Conservation (phyloP, 1,140 invertebrate genomes). For the Sarcophaga bullata region DNA sequence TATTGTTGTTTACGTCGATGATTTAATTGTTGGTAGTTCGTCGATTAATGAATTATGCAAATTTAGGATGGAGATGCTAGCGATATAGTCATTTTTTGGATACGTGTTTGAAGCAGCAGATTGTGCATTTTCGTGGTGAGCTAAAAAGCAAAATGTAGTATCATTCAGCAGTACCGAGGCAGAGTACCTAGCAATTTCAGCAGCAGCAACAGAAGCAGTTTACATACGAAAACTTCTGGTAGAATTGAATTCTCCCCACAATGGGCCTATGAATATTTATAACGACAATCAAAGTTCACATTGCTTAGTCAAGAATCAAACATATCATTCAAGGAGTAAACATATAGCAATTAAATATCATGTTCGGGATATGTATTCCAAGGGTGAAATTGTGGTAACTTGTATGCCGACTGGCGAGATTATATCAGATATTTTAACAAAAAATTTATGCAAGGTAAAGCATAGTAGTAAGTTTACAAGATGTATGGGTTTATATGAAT, state of each 20-base stretch:
- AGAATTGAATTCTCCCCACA: neutral
- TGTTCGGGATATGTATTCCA: neutral
- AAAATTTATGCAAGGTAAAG: slow-evolving; percentile 21
- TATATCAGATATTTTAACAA: slow-evolving; percentile 26
- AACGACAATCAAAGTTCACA: slow-evolving; percentile 28
- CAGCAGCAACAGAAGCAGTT: slow-evolving; percentile 35
- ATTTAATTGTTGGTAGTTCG: slow-evolving; percentile 42
- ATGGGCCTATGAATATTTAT: neutral
- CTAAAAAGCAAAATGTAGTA: neutral
- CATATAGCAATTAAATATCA: slow-evolving; percentile 2
- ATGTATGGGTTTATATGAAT: too few relatives aligned
- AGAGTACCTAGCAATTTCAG: slow-evolving; percentile 29
- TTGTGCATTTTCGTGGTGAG: slow-evolving; percentile 7
- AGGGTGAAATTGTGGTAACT: neutral
- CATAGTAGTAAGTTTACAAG: too few relatives aligned
- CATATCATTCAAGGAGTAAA: neutral
- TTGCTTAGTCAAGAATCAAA: neutral
- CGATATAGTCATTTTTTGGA: slow-evolving; percentile 24
- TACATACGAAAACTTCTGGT: slow-evolving; percentile 38
- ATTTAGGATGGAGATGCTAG: slow-evolving; percentile 32
- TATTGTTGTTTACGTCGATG: slow-evolving; percentile 44
- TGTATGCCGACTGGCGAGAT: slow-evolving; percentile 25
- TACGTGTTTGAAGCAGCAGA: neutral
- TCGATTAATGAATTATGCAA: slow-evolving; percentile 45
- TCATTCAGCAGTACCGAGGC: slow-evolving; percentile 30